Evolutionary conservation across 1,140 invertebrate genomes (phyloP).

Genomic region (Galendromus occidentalis): DNA sequence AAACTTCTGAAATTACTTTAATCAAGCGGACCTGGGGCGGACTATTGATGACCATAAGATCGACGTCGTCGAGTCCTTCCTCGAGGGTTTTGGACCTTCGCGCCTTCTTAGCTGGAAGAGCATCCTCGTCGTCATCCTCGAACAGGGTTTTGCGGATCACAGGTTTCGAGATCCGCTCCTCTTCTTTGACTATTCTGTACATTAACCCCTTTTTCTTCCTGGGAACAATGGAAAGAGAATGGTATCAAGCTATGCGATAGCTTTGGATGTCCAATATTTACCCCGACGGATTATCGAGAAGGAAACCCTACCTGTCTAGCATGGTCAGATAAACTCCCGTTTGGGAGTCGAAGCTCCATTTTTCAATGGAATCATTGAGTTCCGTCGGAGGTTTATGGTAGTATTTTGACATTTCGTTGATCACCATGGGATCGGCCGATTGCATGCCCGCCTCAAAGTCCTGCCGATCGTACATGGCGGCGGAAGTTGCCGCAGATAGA

Average conservation of each 20-base stretch:
- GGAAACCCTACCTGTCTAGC: neutral
- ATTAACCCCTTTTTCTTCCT: neutral
- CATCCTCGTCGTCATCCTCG: neutral
- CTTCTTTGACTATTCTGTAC: conserved; percentile 1
- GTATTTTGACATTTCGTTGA: conserved; percentile 5
- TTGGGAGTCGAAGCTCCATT: neutral
- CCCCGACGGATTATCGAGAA: too few relatives aligned
- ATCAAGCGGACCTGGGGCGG: neutral
- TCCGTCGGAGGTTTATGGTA: neutral
- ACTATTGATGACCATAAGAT: conserved; percentile 8
- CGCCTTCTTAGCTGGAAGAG: neutral
- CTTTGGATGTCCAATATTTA: too few relatives aligned
- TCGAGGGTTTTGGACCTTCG: neutral
- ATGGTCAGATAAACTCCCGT: neutral
- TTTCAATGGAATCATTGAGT: neutral
- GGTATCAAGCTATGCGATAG: too few relatives aligned
- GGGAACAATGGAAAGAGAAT: neutral
- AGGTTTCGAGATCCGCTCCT: neutral
- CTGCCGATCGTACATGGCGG: neutral
- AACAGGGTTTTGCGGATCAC: neutral
- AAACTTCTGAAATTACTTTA: too few relatives aligned
- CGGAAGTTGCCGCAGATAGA: neutral
- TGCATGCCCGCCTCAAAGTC: neutral
- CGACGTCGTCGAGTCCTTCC: neutral
- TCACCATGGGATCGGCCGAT: neutral